These are phyloP conservation scores for Hiodon tergisus DNA, from an alignment of 2,113 vertebrate genomes.

Conservation along the genomic window DNA sequence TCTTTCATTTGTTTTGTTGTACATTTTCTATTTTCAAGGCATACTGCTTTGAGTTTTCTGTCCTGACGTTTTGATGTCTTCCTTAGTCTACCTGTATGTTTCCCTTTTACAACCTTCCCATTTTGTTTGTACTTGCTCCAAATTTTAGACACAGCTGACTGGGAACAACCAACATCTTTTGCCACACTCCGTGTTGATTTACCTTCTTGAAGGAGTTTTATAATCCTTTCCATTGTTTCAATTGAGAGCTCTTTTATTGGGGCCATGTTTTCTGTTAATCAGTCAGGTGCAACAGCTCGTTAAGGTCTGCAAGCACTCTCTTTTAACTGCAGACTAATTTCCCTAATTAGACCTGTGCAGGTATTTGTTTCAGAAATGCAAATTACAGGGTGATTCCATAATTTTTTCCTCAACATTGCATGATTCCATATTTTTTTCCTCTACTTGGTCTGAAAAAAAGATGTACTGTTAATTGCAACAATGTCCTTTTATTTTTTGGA, in stretches of 20 bases:
- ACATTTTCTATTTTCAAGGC: constrained; percentile 2
- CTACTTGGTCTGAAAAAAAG: background rate
- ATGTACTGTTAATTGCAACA: background rate
- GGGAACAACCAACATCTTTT: too few relatives aligned
- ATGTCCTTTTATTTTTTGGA: background rate
- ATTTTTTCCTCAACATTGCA: background rate
- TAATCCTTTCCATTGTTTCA: too few relatives aligned
- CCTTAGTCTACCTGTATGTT: constrained; percentile 15
- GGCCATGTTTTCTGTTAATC: too few relatives aligned
- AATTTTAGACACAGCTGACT: constrained; percentile 14
- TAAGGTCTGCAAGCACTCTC: too few relatives aligned
- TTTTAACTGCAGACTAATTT: too few relatives aligned
- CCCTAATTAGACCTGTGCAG: background rate
- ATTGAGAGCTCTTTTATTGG: too few relatives aligned
- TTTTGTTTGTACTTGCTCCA: constrained; percentile 19
- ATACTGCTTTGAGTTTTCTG: background rate
- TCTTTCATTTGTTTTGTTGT: background rate
- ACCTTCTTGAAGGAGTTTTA: too few relatives aligned
- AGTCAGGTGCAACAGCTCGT: too few relatives aligned
- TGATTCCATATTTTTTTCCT: constrained; percentile 5
- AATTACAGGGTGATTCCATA: constrained; percentile 9
- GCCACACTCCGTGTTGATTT: too few relatives aligned
- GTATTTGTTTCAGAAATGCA: constrained; percentile 8
- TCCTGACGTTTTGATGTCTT: background rate
- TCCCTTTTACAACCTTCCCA: constrained; percentile 12